Percentiles rank a stretch among this genome's conserved stretches.
phyloP scores from a whole-genome alignment of 2,797 vertebrate species.

The Cuniculus paca region DNA sequence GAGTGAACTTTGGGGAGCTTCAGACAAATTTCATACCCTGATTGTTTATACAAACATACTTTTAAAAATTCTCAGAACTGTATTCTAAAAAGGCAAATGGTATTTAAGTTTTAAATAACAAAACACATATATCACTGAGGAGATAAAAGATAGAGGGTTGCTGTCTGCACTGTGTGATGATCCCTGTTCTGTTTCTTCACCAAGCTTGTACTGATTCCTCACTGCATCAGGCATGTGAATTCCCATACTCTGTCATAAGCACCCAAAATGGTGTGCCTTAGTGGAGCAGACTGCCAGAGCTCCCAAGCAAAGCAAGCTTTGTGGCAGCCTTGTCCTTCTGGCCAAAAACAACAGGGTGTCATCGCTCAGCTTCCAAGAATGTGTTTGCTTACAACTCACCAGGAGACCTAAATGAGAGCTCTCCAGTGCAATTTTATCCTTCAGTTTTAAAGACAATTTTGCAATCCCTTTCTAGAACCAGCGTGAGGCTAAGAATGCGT shows the following conservation, averaged over 20 bases:
- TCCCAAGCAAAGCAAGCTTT: not conserved
- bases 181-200: not conserved
- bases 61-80: not conserved
- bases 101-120: slow-evolving; percentile 10
- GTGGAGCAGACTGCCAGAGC: not conserved
- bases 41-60: not conserved
- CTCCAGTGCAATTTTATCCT: slow-evolving; percentile 62
- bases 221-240: not conserved
- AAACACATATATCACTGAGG: not conserved
- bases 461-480: slow-evolving; percentile 50
- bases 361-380: slow-evolving; percentile 5
- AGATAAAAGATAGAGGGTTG: fast-evolving
- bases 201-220: not conserved
- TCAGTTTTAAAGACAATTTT: slow-evolving; percentile 63
- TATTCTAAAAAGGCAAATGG: not conserved
- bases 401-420: slow-evolving; percentile 55
- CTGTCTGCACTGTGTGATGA: not conserved
- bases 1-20: not conserved
- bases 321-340: not conserved
- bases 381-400: slow-evolving; percentile 45
- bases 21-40: not conserved
- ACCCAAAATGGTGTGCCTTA: not conserved
- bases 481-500: slow-evolving; percentile 41
- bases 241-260: not conserved
- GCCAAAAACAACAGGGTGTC: slow-evolving; percentile 30